Evolutionary conservation across 2,113 vertebrate species (phyloP).

Genomic region (Anoplopoma fimbria): DNA sequence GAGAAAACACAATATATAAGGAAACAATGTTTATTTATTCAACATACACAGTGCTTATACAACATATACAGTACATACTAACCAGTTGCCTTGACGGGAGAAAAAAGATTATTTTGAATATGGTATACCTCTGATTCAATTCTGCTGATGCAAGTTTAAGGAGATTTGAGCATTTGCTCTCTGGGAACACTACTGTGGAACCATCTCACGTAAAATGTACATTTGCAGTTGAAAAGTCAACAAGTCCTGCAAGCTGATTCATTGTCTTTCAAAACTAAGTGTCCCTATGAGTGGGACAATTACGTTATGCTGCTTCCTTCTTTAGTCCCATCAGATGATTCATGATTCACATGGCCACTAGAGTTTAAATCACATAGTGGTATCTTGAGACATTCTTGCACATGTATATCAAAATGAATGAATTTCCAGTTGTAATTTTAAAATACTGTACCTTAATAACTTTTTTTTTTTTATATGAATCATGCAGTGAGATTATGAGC

Average conservation of each 20-base stretch:
- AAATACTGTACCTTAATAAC: neutral
- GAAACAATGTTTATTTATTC: neutral
- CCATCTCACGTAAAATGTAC: neutral
- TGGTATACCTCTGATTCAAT: neutral
- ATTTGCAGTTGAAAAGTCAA: neutral
- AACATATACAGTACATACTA: constrained; percentile 16
- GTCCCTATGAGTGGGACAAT: neutral
- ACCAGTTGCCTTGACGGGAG: neutral
- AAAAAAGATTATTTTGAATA: neutral
- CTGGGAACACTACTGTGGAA: neutral
- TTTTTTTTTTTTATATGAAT: neutral
- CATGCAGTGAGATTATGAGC: neutral
- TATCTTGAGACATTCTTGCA: neutral
- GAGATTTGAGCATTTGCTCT: neutral
- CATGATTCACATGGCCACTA: neutral
- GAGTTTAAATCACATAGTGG: neutral
- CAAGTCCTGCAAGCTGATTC: neutral
- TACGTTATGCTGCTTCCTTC: neutral
- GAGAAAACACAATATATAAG: neutral
- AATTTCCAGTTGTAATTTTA: neutral
- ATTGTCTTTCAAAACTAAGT: neutral
- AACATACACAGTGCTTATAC: constrained; percentile 10
- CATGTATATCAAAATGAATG: neutral
- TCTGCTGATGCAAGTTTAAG: neutral
- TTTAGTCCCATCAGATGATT: neutral